These are phyloP conservation scores for Proctacanthus coquilletti DNA, from an alignment of 1,140 invertebrate species.

Conservation along the genomic window DNA sequence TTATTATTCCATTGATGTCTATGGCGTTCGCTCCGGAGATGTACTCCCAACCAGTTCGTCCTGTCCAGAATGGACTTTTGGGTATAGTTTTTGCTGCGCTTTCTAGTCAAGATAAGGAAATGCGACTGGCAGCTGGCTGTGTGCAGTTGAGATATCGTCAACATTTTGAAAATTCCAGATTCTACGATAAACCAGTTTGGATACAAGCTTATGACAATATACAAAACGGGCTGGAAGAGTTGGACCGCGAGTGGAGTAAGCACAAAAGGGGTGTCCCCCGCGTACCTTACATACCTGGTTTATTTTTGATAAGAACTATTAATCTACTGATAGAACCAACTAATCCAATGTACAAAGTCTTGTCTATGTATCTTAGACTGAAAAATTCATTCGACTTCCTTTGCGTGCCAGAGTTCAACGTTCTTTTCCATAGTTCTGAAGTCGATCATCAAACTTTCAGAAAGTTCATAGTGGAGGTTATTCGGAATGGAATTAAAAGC, in stretches of 20 bases:
- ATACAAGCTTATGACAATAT: constrained; percentile 31
- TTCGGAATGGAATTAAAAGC: constrained; percentile 44
- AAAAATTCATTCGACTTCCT: constrained; percentile 47
- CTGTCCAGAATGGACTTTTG: constrained; percentile 43
- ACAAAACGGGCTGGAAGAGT: constrained; percentile 31
- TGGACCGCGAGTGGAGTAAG: constrained; percentile 19
- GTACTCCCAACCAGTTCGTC: constrained; percentile 40
- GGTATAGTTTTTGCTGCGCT: constrained; percentile 41
- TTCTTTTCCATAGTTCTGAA: constrained; percentile 47
- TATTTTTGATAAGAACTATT: constrained; percentile 46
- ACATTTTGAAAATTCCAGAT: constrained; percentile 26
- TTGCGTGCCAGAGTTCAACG: constrained; percentile 53
- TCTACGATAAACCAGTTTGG: constrained; percentile 33
- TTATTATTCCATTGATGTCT: constrained; percentile 48
- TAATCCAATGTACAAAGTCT: constrained; percentile 41
- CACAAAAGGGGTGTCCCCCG: constrained; percentile 30
- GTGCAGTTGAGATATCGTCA: constrained; percentile 43
- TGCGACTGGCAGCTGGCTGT: constrained; percentile 42
- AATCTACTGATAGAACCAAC: constrained; percentile 41
- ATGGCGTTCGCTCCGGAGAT: constrained; percentile 38
- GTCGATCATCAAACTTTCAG: constrained; percentile 40
- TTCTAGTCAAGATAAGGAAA: constrained; percentile 36
- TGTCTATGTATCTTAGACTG: constrained; percentile 47
- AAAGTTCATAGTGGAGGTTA: constrained; percentile 46
- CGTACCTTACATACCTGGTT: constrained; percentile 40